Base-by-base conservation (phyloP, 2,888 invertebrate species). In the Morpho achilles region DNA sequence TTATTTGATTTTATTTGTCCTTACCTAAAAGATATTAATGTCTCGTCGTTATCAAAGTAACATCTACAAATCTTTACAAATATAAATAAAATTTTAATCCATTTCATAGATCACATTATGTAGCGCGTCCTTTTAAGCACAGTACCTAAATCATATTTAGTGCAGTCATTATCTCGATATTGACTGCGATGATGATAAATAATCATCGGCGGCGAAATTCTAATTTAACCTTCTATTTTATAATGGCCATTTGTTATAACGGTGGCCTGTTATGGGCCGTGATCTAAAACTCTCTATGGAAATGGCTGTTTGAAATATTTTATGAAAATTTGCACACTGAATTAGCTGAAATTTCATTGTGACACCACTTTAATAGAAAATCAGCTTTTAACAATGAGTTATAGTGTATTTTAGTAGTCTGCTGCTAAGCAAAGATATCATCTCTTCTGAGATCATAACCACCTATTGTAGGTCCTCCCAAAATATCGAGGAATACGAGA, bases 101-200 rank as follows among this genome's bases (percentile, higher is more conserved):
- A 32, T 32, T 32, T 32, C 32, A 32, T 32, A 32, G 32, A 60
- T 67, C 68, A 64, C 61, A 67, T 68, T 71, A 68, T 44, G 54
- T 32, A 39, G 53, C 53, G 54, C 73, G 70, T 72, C 74, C 72
- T 74, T 75, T 69, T 74, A 77, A 82, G 79, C 77, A 75, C 74
- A 75, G 73, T 70, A 73, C 72, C 77, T 81, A 79, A 82, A 82
- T 82, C 82, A 83, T 77, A 79, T 81, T 81, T 80, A 84, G 77
- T 74, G 73, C 72, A 76, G 73, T 78, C 78, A 79, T 78, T 77
- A 76, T 76, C 73, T 71, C 63, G 73, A 78, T 84, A 84, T 83
- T 82, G 82, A 83, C 81, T 76, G 76, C 79, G 69, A 67, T 69
- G 72, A 72, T 69, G 72, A 77, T 80, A 80, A 80, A 81, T 80